Base-by-base conservation (phyloP, 2,888 invertebrate species). In the Dicyrtoma fusca region DNA sequence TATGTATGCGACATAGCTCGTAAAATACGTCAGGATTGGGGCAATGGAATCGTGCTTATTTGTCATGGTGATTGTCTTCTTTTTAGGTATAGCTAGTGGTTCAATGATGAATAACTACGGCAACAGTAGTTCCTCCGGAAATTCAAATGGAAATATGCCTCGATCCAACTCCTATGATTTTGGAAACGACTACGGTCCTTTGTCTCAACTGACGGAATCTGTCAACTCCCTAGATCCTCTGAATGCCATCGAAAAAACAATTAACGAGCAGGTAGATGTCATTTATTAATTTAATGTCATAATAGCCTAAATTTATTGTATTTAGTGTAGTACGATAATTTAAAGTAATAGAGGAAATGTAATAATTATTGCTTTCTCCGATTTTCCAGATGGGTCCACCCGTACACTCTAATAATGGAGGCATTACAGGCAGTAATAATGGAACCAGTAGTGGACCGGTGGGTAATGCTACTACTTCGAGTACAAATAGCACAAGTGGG, bases 201-300 rank as follows among this genome's bases (percentile, higher is more conserved):
- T 93, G 74, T 90, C 92, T 42, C 93, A 93, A 84, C 86, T 94
- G 72, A 92, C 89, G 82, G 94, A 94, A 79, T 92, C 92, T 21
- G 92, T 92, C 74, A 93, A 92, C 82, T 91, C 92, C n/a, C 86
- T 95, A 78, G 94, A 95, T 85, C 94, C 94, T 59, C 87, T 95
- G 8, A 94, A 94, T 82, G 94, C 94, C 65, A 95, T 95, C 92
- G 95, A 95, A 83, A 95, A 95, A 84, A 92, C 92, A 81, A 86
- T 95, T 68, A 92, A 91, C 83, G 94, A 94, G 85, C 94, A 94
- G 90, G 93, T 92, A 53, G 8, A 53, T 53, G 8, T 19, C n/a
- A 53, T n/a, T 8, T 19, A 53, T 8, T 53, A 53, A 53, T 19
- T 1, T 19, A 23, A 53, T 10, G 4, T 6, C 23, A n/a, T 23